Conservation (phyloP, 2,113 vertebrate genomes). For the Ameiurus melas region DNA sequence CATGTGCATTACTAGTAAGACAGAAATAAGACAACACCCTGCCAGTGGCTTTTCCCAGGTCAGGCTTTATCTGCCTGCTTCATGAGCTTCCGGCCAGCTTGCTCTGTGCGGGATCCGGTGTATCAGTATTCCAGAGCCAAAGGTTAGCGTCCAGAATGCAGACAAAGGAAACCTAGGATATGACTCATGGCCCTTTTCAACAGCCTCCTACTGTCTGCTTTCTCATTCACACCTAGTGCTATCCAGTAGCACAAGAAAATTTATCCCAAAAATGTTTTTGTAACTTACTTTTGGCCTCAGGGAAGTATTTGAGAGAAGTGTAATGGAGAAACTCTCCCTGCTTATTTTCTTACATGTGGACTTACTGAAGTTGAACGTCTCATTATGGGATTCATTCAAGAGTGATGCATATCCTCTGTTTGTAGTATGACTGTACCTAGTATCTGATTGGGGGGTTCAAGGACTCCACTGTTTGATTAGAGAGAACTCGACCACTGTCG, state of each 20-base stretch:
- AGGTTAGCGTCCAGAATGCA: slow-evolving; percentile 59
- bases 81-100: slow-evolving; percentile 61
- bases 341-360: background rate
- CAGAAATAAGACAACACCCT: slow-evolving; percentile 47
- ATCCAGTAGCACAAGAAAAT: background rate
- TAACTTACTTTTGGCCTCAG: background rate
- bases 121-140: slow-evolving; percentile 52
- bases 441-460: slow-evolving; percentile 12
- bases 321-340: background rate
- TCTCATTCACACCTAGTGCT: slow-evolving; percentile 17
- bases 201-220: slow-evolving; percentile 46
- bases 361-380: slow-evolving; percentile 12
- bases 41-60: slow-evolving; percentile 49
- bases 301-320: background rate
- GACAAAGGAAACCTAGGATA: slow-evolving; percentile 59
- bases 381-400: slow-evolving; percentile 31
- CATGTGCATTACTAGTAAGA: slow-evolving; percentile 27
- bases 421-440: background rate
- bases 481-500: slow-evolving; percentile 29
- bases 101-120: slow-evolving; percentile 42
- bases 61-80: slow-evolving; percentile 59
- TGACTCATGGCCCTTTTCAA: slow-evolving; percentile 56
- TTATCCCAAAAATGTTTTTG: background rate
- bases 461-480: slow-evolving; percentile 34
- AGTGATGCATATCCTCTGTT: slow-evolving; percentile 33